phyloP scores from a whole-genome alignment of 2,888 invertebrate genomes.

The Perizoma affinitatum region DNA sequence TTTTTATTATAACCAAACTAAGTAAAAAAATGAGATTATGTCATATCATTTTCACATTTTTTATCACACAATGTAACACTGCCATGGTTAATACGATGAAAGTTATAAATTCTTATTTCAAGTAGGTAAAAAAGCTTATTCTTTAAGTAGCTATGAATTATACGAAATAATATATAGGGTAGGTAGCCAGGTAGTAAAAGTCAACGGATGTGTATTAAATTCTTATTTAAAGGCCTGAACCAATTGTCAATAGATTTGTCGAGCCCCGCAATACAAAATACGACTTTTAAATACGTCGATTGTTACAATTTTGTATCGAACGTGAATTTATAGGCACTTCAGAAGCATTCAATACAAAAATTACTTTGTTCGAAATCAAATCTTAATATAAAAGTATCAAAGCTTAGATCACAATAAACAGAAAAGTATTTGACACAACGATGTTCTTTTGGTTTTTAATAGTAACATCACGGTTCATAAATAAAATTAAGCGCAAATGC shows the following conservation, averaged over 20 bases:
- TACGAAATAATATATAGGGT: conserved; percentile 20
- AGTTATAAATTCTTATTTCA: conserved; percentile 14
- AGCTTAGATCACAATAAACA: not conserved
- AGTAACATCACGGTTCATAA: conserved; percentile 74
- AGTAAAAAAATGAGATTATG: too few relatives aligned
- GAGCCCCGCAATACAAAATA: conserved; percentile 61
- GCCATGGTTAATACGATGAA: conserved; percentile 26
- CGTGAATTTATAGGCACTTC: conserved; percentile 60
- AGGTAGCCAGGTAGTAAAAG: conserved; percentile 37
- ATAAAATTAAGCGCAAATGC: conserved; percentile 73
- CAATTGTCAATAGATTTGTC: conserved; percentile 68
- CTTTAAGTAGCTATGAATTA: conserved; percentile 31
- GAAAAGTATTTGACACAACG: conserved; percentile 35
- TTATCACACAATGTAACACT: conserved; percentile 39
- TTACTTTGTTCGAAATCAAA: conserved; percentile 2
- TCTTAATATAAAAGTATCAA: not conserved
- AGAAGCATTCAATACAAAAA: conserved; percentile 24
- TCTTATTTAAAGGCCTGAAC: conserved; percentile 68
- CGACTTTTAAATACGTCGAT: conserved; percentile 61
- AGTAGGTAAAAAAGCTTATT: conserved; percentile 18
- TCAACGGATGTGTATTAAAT: conserved; percentile 56
- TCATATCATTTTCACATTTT: too few relatives aligned
- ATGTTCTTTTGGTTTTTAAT: conserved; percentile 56
- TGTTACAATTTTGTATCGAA: conserved; percentile 69
- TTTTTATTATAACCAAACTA: too few relatives aligned